Evolutionary conservation across 2,888 invertebrate species (phyloP), one percentile per base, ranked within the genome.

Genomic region (Platycheirus albimanus): DNA sequence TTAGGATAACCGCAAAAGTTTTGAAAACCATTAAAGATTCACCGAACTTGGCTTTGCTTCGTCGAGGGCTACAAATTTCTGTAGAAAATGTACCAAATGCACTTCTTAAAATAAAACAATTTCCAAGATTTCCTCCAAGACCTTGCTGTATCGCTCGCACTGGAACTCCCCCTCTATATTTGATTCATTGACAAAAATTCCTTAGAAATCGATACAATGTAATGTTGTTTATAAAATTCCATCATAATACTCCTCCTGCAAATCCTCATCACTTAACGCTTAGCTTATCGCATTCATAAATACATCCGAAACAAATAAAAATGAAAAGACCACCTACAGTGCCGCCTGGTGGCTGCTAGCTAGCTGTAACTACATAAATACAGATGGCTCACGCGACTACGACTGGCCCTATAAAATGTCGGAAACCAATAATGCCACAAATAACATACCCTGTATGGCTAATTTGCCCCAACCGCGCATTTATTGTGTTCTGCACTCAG

Each of bases 351-450:
- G 33, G 24, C 24, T 13, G 41, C 20, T 58, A 33, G 24, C 41
- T 56, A 38, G 56, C 38, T 5, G 3, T n/a, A n/a, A n/a, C 24
- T 24, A 4, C 24, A 3, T 24, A 24, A 24, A n/a, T n/a, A n/a
- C n/a, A n/a, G n/a, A n/a, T n/a, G n/a, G n/a, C n/a, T n/a, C n/a
- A n/a, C n/a, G n/a, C n/a, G n/a, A n/a, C n/a, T n/a, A n/a, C n/a
- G n/a, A n/a, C 24, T 24, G 24, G 5, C 7, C 58, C 58, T 58
- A 58, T 58, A 28, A 38, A 58, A 58, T 58, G 58, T 58, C 58
- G 58, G 58, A 58, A 58, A 58, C 58, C 41, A 24, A 58, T 58
- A 41, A 58, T 41, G 61, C 61, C 61, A 61, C 61, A 45, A 45
- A 61, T 45, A 61, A 61, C 61, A 61, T 56, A n/a, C 61, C 24